Base-by-base conservation (phyloP, 2,797 vertebrate species). In the Mareca penelope region DNA sequence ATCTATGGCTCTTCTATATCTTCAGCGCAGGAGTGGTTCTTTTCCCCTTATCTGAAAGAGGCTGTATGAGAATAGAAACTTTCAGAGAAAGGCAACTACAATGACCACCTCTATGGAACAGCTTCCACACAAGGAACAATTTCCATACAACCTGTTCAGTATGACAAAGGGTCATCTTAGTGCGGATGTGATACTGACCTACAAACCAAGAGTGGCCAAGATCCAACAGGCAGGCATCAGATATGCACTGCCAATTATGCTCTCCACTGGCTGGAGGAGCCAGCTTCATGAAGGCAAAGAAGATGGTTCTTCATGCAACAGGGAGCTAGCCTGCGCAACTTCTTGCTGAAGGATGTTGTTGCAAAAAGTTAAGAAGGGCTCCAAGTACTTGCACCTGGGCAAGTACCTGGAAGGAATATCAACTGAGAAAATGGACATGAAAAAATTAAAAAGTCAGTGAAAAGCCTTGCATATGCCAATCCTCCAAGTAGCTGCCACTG, bases 391-490 rank as follows among this genome's bases (percentile, higher is more conserved):
- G 69, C 72, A 56, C 65, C 22, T 24, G 68, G 53, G 63, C 11
- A 40, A 22, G 71, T 29, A 59, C 4, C 18, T 31, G 31, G 33
- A 88, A 78, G 14, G 48, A 8, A 77, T 15, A 53, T 15, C 29
- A 40, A 71, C 15, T 46, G 26, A 78, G 19, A 18, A 90, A 79
- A 94, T 28, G 6, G 10, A 52, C 40, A 4, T 33, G n/a, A 33
- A 31, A 61, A 42, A 69, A 55, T 8, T 3, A 23, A 61, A 46
- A 39, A 16, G 4, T n/a, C 1, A 0, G n/a, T 64, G 57, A 9
- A 57, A 84, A 52, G n/a, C 26, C 70, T 65, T 78, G 40, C 19
- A 61, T 29, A 37, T 15, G 33, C 16, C 80, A 73, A 0, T 65
- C 23, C 39, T 77, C 65, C 70, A 72, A 23, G 22, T 26, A 57